A percentile compares a stretch with the other conserved stretches of the same genome.
phyloP scores from a whole-genome alignment of 2,797 vertebrate species.

The Vultur gryphus region DNA sequence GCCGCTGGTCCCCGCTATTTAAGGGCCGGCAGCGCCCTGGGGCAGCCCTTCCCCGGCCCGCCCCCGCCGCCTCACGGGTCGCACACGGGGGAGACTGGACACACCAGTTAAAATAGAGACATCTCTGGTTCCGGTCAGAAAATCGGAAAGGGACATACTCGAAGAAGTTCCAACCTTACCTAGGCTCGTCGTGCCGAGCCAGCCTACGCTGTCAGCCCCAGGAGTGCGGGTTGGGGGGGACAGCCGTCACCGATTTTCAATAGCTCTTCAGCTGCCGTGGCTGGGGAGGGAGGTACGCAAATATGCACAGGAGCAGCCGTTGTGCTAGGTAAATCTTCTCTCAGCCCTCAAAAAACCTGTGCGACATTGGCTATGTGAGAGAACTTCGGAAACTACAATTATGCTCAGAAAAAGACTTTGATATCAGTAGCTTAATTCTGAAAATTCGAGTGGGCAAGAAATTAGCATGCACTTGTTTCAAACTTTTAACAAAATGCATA shows the following conservation, averaged over 20 bases:
- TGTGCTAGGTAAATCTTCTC: fast-evolving
- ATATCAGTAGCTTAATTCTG: neutral
- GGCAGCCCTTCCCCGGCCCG: neutral
- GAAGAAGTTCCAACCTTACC: fast-evolving
- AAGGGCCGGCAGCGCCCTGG: neutral
- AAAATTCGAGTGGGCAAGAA: fast-evolving
- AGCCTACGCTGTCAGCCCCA: neutral
- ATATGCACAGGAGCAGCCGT: fast-evolving
- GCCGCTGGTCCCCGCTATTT: too few species aligned
- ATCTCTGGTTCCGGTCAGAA: fast-evolving
- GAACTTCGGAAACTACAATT: fast-evolving
- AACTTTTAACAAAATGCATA: neutral
- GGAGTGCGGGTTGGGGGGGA: neutral
- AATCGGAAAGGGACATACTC: fast-evolving
- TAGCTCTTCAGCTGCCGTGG: neutral
- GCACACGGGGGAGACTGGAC: fast-evolving
- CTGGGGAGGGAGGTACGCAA: neutral
- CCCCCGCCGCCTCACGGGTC: neutral
- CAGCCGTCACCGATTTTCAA: fast-evolving
- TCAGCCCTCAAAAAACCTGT: neutral
- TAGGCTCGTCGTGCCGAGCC: too few species aligned
- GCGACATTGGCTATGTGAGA: fast-evolving
- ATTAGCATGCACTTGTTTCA: fast-evolving
- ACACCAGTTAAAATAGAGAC: fast-evolving
- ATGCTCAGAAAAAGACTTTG: fast-evolving